Conservation (phyloP, 2,888 invertebrate species). For the Macrosoma leucophasiata region DNA sequence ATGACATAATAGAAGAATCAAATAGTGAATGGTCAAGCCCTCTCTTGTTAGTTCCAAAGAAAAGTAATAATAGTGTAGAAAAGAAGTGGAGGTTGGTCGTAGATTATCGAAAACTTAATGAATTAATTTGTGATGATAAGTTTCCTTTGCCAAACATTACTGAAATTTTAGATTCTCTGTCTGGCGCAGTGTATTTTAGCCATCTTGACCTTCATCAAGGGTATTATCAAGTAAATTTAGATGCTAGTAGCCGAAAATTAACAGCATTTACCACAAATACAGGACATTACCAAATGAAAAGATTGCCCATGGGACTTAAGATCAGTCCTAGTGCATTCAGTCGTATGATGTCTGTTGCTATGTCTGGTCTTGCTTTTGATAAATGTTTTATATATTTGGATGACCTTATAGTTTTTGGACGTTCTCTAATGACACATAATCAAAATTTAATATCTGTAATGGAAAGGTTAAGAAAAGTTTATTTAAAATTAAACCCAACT, state of each 20-base stretch:
- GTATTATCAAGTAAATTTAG: conserved; percentile 7
- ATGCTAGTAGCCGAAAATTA: conserved; percentile 3
- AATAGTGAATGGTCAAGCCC: conserved; percentile 25
- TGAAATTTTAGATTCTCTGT: conserved; percentile 12
- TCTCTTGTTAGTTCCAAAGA: conserved; percentile 26
- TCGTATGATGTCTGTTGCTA: conserved; percentile 15
- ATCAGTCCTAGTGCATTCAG: conserved; percentile 13
- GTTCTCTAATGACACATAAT: conserved; percentile 7
- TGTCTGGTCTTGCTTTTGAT: conserved; percentile 16
- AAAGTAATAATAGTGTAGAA: conserved; percentile 7
- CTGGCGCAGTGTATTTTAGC: conserved; percentile 14
- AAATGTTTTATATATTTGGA: conserved; percentile 12
- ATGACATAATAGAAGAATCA: conserved; percentile 8
- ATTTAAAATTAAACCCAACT: conserved; percentile 12
- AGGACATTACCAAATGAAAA: conserved; percentile 11
- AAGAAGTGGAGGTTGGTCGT: conserved; percentile 26
- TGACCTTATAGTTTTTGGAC: conserved; percentile 7
- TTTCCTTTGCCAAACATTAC: conserved; percentile 11
- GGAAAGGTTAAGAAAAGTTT: conserved; percentile 9
- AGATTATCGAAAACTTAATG: conserved; percentile 17
- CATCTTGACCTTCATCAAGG: conserved; percentile 11
- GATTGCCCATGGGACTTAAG: conserved; percentile 17
- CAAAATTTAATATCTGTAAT: conserved; percentile 8
- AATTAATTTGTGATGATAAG: conserved; percentile 9
- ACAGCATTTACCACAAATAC: conserved; percentile 10